These are phyloP conservation scores for Acleris emargana DNA, from an alignment of 2,888 invertebrate genomes.

Conservation along the genomic window DNA sequence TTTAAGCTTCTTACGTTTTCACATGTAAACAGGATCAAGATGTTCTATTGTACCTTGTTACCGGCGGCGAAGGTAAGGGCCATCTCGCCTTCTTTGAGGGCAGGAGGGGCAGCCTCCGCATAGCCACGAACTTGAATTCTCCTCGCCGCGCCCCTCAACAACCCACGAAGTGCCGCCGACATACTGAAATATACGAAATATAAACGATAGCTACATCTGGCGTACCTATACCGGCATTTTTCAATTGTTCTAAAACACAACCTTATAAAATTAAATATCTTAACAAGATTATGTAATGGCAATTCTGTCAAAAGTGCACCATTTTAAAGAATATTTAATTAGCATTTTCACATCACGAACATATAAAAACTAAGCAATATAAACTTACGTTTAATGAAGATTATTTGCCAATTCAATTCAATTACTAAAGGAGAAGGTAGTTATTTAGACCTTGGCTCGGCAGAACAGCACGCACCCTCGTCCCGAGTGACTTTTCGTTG, in stretches of 20 bases:
- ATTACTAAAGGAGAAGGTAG: constrained; percentile 20
- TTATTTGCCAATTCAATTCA: constrained; percentile 20
- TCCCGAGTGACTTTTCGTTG: constrained; percentile 25
- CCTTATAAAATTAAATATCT: constrained; percentile 4
- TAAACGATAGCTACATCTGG: constrained; percentile 12
- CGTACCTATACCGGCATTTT: constrained; percentile 40
- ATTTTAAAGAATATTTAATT: background rate
- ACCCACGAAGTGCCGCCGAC: constrained; percentile 81
- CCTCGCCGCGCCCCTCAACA: constrained; percentile 69
- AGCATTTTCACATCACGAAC: background rate
- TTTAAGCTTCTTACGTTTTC: background rate
- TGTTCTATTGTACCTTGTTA: constrained; percentile 86
- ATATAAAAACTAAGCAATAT: background rate
- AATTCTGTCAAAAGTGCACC: constrained; percentile 28
- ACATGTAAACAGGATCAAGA: background rate
- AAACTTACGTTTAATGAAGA: constrained; percentile 23
- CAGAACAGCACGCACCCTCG: constrained; percentile 28
- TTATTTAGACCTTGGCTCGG: constrained; percentile 17
- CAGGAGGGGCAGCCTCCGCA: constrained; percentile 86
- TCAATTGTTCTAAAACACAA: constrained; percentile 37
- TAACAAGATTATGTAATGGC: constrained; percentile 33
- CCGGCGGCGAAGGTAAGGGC: constrained; percentile 95
- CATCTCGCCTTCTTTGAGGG: constrained; percentile 86
- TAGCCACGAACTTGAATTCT: constrained; percentile 85
- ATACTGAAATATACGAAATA: constrained; percentile 71